A percentile compares a stretch with the other conserved stretches of the same genome.
Conservation (phyloP, 2,113 vertebrate genomes). For the Ursus arctos region DNA sequence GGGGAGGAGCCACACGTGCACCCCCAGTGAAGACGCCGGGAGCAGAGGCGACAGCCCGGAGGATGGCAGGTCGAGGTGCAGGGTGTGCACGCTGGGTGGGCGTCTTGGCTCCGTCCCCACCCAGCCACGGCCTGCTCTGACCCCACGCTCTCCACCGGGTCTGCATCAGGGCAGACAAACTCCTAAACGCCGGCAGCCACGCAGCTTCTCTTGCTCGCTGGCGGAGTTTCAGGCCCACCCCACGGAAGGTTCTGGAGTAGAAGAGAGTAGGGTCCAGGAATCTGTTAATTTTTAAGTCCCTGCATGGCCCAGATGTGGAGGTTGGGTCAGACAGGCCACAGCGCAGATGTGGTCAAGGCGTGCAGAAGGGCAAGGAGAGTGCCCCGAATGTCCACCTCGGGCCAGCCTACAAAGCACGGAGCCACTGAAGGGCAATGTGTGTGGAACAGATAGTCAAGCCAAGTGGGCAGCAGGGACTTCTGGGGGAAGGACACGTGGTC, state of each 20-base stretch:
- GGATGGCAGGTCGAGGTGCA: fast-evolving
- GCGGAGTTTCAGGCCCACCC: neutral
- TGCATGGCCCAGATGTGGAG: fast-evolving
- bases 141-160: neutral
- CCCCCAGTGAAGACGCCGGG: neutral
- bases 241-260: too few species aligned
- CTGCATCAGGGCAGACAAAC: fast-evolving
- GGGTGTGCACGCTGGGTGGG: neutral
- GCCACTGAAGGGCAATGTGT: neutral
- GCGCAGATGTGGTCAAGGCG: neutral
- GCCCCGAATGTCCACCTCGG: fast-evolving
- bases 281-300: neutral
- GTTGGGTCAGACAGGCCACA: too few species aligned
- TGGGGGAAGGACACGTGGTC: neutral
- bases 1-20: neutral
- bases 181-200: fast-evolving
- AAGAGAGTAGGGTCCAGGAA: neutral
- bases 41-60: fast-evolving
- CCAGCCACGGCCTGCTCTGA: neutral
- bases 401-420: neutral
- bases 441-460: fast-evolving
- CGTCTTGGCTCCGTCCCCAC: fast-evolving
- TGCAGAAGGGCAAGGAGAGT: neutral
- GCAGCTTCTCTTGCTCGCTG: fast-evolving
- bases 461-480: neutral